Conservation (phyloP, 2,113 vertebrate genomes). For the Kobus ellipsiprymnus region DNA sequence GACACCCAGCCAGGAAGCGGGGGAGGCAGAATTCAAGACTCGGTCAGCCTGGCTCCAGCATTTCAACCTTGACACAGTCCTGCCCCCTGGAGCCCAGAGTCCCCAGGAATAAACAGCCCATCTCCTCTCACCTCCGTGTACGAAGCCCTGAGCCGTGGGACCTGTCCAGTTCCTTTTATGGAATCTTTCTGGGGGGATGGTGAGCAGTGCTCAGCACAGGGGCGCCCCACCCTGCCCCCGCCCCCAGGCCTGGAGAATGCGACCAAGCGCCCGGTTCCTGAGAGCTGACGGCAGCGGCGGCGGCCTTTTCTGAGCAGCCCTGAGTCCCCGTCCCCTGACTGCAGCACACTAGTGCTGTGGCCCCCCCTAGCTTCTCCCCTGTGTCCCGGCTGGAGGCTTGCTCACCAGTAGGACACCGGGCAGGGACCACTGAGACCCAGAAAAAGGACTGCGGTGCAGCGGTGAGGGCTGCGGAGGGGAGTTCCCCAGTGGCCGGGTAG, state of each 20-base stretch:
- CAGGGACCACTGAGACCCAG: neutral
- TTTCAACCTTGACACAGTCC: neutral
- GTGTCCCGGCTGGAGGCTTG: neutral
- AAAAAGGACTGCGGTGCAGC: neutral
- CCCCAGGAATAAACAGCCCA: neutral
- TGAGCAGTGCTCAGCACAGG: neutral
- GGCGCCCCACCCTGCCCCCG: neutral
- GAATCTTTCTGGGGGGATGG: neutral
- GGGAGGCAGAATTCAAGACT: neutral
- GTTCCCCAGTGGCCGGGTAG: neutral
- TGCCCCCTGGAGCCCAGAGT: neutral
- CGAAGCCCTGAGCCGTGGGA: neutral
- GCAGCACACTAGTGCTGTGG: neutral
- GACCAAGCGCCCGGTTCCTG: neutral
- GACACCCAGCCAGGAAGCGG: neutral
- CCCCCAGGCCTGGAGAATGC: neutral
- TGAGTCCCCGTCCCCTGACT: neutral
- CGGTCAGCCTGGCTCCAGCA: neutral
- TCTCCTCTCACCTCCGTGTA: neutral
- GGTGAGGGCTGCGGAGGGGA: neutral
- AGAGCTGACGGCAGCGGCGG: neutral
- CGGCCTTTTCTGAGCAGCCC: neutral
- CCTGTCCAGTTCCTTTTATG: neutral
- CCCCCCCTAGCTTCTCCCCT: neutral
- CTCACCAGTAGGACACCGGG: neutral